phyloP scores from a whole-genome alignment of 2,113 vertebrate genomes.

The Pomatostomus ruficeps region DNA sequence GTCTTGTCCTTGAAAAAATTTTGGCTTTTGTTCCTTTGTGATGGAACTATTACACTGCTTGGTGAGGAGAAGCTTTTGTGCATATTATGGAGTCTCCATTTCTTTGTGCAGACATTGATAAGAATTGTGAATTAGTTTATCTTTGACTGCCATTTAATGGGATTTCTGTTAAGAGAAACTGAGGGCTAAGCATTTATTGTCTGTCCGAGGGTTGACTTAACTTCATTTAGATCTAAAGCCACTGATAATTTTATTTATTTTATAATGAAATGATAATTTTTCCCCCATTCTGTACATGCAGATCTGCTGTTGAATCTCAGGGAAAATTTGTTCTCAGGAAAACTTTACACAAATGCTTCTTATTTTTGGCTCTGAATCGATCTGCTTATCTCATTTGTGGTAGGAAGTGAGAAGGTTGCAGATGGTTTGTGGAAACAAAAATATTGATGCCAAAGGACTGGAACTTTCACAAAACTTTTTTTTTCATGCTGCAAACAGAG shows the following conservation, averaged over 20 bases:
- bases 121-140: neutral
- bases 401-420: neutral
- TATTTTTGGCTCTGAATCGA: neutral
- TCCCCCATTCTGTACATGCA: accelerated
- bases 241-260: neutral
- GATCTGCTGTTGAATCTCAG: neutral
- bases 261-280: neutral
- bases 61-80: neutral
- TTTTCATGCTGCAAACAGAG: neutral
- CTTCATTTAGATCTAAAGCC: neutral
- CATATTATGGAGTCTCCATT: neutral
- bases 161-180: neutral
- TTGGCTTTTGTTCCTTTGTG: neutral
- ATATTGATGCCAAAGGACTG: neutral
- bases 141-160: neutral
- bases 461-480: neutral
- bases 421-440: neutral
- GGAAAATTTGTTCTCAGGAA: neutral
- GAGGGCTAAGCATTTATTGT: neutral
- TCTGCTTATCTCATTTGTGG: neutral
- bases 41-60: neutral
- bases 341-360: neutral
- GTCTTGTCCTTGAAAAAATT: neutral
- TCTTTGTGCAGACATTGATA: neutral
- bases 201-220: neutral